A percentile compares a stretch with the other conserved stretches of the same genome.
phyloP scores from a whole-genome alignment of 2,113 vertebrate species.

The Naja naja region DNA sequence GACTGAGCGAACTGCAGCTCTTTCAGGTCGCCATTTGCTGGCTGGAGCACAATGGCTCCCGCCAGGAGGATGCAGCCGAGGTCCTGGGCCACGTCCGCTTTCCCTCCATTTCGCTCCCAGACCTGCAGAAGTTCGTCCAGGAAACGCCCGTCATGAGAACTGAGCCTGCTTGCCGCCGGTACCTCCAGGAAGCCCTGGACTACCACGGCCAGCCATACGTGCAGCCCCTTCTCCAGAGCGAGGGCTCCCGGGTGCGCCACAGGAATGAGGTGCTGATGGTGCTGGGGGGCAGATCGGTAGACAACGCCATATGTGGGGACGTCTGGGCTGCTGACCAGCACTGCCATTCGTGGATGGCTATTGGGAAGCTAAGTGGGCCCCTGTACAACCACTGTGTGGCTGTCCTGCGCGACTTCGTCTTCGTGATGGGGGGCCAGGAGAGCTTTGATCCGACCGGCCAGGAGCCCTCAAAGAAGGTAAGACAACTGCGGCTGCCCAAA shows the following conservation, averaged over 20 bases:
- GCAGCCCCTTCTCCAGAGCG: conserved; percentile 46
- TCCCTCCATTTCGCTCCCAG: conserved; percentile 51
- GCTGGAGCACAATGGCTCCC: conserved; percentile 3
- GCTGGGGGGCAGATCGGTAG: conserved; percentile 43
- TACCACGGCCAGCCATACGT: conserved; percentile 52
- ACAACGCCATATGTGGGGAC: conserved; percentile 38
- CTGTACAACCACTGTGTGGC: conserved; percentile 63
- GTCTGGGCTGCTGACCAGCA: conserved; percentile 54
- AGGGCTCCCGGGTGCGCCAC: background rate
- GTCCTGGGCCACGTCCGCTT: conserved; percentile 49
- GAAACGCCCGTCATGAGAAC: conserved; percentile 43
- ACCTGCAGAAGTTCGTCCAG: conserved; percentile 39
- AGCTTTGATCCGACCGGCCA: conserved; percentile 59
- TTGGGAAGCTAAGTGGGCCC: conserved; percentile 41
- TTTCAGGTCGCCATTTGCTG: conserved; percentile 35
- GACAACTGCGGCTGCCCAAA: too few species aligned
- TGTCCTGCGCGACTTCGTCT: conserved; percentile 56
- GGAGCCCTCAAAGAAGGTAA: conserved; percentile 62
- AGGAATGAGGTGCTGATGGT: conserved; percentile 20
- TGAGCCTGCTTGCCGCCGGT: conserved; percentile 43
- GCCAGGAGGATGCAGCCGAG: conserved; percentile 4
- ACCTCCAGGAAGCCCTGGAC: conserved; percentile 54
- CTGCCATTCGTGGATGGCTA: conserved; percentile 42
- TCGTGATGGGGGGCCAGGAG: conserved; percentile 63
- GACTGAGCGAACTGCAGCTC: conserved; percentile 51